phyloP scores from a whole-genome alignment of 2,113 vertebrate species.

The Upupa epops region DNA sequence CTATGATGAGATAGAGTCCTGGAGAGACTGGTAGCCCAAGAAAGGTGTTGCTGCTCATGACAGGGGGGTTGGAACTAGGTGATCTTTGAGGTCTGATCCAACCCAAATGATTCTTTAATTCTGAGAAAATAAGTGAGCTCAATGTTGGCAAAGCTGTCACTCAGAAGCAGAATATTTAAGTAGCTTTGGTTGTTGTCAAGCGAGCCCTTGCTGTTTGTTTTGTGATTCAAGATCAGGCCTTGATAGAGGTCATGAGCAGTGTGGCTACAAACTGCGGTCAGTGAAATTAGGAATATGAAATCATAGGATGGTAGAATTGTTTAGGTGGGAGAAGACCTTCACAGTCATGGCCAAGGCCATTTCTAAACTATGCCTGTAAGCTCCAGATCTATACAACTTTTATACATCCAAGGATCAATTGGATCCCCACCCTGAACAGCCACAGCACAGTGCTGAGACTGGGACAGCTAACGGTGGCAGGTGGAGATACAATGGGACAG shows the following conservation, averaged over 20 bases:
- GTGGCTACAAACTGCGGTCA: not conserved
- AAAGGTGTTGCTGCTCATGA: too few species aligned
- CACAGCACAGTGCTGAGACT: not conserved
- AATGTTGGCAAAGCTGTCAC: not conserved
- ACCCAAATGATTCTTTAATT: not conserved
- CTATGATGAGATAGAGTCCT: too few species aligned
- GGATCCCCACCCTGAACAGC: too few species aligned
- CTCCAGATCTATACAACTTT: too few species aligned
- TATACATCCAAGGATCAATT: too few species aligned
- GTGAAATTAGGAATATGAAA: not conserved
- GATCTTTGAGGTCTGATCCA: too few species aligned
- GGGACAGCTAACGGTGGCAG: not conserved
- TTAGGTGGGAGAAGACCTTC: too few species aligned
- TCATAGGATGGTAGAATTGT: too few species aligned
- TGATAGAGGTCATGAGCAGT: not conserved
- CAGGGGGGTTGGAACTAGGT: too few species aligned
- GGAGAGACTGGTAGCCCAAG: too few species aligned
- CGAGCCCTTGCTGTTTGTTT: not conserved
- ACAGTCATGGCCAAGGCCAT: too few species aligned
- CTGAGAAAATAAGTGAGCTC: not conserved
- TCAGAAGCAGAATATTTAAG: not conserved
- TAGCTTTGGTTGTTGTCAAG: accelerated
- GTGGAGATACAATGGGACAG: not conserved
- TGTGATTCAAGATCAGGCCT: not conserved
- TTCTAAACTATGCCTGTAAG: too few species aligned